Conservation (phyloP, 1,140 invertebrate species). For the Arion vulgaris region DNA sequence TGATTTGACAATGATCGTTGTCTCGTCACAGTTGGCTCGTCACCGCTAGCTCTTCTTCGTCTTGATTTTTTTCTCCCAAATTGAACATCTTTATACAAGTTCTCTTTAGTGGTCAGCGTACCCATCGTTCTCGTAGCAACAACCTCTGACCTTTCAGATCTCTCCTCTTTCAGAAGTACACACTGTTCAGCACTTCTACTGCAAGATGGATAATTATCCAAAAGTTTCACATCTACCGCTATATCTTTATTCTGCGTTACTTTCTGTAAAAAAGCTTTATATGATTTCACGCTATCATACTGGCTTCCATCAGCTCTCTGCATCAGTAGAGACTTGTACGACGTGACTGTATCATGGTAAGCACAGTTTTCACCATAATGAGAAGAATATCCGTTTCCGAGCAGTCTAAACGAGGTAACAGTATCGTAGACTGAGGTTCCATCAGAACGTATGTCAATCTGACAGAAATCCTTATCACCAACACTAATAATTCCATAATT, state of each 20-base stretch:
- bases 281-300: constrained; percentile 45
- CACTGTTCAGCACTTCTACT: constrained; percentile 31
- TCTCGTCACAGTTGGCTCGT: not conserved
- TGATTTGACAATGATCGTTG: constrained; percentile 21
- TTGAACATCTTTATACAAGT: not conserved
- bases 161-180: constrained; percentile 16
- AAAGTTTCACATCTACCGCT: constrained; percentile 45
- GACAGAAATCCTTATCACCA: constrained; percentile 43
- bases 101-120: not conserved
- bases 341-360: constrained; percentile 46
- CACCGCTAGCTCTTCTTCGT: constrained; percentile 23
- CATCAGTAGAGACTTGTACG: constrained; percentile 42
- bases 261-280: constrained; percentile 45
- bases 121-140: not conserved
- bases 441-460: constrained; percentile 47
- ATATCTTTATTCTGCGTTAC: constrained; percentile 40
- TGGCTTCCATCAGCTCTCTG: constrained; percentile 41
- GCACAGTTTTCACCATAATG: not conserved
- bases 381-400: constrained; percentile 29
- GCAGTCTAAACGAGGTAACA: constrained; percentile 40
- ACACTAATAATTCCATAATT: constrained; percentile 45
- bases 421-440: constrained; percentile 49
- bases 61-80: constrained; percentile 10
- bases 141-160: not conserved
- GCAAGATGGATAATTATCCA: constrained; percentile 36